Evolutionary conservation across 2,797 vertebrate genomes (phyloP), one percentile per base, ranked within the genome.

Genomic region (Crossoptilon crossoptilon): DNA sequence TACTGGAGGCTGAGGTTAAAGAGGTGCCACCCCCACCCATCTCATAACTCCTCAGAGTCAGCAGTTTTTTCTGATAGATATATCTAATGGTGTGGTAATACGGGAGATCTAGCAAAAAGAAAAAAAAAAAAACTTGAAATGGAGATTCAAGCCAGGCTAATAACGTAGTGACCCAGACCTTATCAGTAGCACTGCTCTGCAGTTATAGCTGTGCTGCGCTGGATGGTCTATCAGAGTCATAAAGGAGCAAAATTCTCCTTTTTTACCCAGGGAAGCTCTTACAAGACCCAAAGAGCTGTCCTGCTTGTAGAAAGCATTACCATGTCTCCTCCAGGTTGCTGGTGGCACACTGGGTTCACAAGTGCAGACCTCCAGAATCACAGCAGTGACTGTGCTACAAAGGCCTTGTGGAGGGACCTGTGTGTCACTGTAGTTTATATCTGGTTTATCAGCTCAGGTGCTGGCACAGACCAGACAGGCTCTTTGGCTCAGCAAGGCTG

Each of bases 391-490:
- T 81, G 73, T 81, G 67, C 37, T 43, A 39, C 70, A 14, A 76
- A 75, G 71, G 63, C 35, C 55, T 59, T 46, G 26, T 37, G 72
- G 23, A 49, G 59, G 14, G 21, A 22, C 33, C 63, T 67, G 21
- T 13, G 64, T 0, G 0, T 12, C 23, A 37, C 12, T 0, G 0
- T 27, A 6, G 41, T 8, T 59, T 72, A 17, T 35, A 68, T 10
- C n/a, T 41, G 24, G 10, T 70, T 75, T 84, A 48, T 24, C 37
- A 70, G 21, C 11, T 81, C 51, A 37, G 48, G 9, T 33, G 22
- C 60, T 79, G 71, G n/a, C 29, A 56, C 11, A 22, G 39, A 10
- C 51, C 78, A 12, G 9, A 55, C 55, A 10, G n/a, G 43, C 18
- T 87, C n/a, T 55, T 90, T 41, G 63, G 67, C 71, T 69, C 14